Base-by-base conservation (phyloP, 2,797 vertebrate genomes). In the Pseudomugil gertrudae region DNA sequence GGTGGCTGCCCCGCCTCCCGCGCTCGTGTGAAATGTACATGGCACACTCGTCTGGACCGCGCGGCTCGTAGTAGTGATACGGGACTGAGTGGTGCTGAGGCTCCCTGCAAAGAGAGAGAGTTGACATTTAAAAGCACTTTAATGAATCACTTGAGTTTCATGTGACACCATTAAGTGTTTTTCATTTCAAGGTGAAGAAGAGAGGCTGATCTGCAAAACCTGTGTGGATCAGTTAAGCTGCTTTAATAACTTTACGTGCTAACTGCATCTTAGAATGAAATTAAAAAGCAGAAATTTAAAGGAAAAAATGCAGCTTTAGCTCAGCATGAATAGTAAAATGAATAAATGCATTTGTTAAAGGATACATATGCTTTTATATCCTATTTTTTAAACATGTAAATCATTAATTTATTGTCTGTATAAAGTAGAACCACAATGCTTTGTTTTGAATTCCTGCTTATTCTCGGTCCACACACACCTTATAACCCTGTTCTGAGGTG, bases 1-100 rank as follows among this genome's bases (percentile, higher is more conserved):
- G 98, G 53, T 99, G 97, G 79, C 98, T 99, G 70, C 98, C 98
- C 45, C 97, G 95, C 9, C 95, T 94, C 3, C 96, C 98, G 1
- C 96, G 94, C 92, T 99, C 98, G 0, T 99, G 98, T 8, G 97
- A 98, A 47, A 99, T 92, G 89, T 99, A 99, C 98, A 99, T 99
- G 29, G 95, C 95, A 67, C 98, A 99, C 81, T 99, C 98, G 0
- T 99, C 97, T 0, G 96, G 95, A 0, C 98, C 98, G 2, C 93
- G 81, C 0, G 97, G 96, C 78, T 99, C 97, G 0, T 99, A 99
- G 88, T 99, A 99, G 87, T 99, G 98, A 84, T 99, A 99, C 61
- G 98, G 96, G 77, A 99, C 96, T 0, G 96, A 96, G 27, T 89
- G 93, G 78, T 94, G 96, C 85, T 94, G 92, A 35, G 95, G 93